phyloP scores from a whole-genome alignment of 1,140 invertebrate species.

The Tetranychus cinnabarinus region DNA sequence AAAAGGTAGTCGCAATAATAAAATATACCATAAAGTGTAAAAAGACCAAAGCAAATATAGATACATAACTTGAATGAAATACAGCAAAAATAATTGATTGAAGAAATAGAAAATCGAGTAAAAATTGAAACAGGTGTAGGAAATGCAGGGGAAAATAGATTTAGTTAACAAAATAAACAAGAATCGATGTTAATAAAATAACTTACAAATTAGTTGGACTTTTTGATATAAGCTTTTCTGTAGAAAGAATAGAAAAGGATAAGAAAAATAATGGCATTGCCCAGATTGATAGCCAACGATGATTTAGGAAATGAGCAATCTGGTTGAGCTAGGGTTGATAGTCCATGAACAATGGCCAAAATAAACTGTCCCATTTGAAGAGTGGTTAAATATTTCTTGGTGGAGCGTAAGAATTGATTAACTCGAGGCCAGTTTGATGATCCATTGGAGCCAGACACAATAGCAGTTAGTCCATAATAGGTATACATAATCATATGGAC shows the following conservation, averaged over 20 bases:
- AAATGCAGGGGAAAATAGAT: no score
- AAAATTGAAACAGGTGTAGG: no score
- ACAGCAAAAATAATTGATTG: no score
- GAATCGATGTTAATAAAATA: no score
- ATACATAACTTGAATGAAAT: no score
- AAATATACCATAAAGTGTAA: no score
- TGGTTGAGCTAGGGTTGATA: slow-evolving; percentile 7
- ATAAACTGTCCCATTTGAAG: slow-evolving; percentile 24
- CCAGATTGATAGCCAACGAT: background rate
- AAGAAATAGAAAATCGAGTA: no score
- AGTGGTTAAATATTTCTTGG: slow-evolving; percentile 28
- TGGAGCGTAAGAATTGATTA: slow-evolving; percentile 28
- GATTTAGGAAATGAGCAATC: background rate
- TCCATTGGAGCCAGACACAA: slow-evolving; percentile 17
- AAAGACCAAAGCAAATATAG: no score
- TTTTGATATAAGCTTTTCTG: slow-evolving; percentile 17
- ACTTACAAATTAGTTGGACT: background rate
- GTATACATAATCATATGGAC: slow-evolving; percentile 39
- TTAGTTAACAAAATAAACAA: no score
- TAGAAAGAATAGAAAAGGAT: slow-evolving; percentile 4
- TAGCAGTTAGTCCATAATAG: slow-evolving; percentile 28
- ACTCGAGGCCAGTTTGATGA: slow-evolving; percentile 16
- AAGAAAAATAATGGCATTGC: slow-evolving; percentile 2
- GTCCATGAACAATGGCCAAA: background rate
- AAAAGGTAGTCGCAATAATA: no score